These are phyloP conservation scores for Holacanthella duospinosa DNA, from an alignment of 2,888 invertebrate genomes.

Conservation along the genomic window DNA sequence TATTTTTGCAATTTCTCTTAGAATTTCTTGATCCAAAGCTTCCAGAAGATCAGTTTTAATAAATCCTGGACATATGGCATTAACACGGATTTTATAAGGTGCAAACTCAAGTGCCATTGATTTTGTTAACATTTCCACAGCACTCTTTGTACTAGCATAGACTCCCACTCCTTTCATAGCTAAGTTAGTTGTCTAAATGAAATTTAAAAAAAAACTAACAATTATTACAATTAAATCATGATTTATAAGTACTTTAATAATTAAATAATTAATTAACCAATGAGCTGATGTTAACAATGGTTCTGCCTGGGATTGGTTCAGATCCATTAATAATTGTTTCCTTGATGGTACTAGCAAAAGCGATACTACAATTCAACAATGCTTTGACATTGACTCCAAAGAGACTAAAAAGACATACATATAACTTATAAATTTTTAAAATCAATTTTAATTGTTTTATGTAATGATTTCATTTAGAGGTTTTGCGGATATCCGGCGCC, in stretches of 20 bases:
- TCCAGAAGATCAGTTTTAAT: background rate
- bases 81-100: background rate
- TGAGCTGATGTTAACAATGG: constrained; percentile 85
- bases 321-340: background rate
- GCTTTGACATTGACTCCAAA: constrained; percentile 70
- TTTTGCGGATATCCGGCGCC: too few relatives aligned
- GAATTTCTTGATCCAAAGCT: background rate
- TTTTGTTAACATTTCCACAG: background rate
- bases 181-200: too few relatives aligned
- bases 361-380: constrained; percentile 71
- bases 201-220: too few relatives aligned
- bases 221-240: too few relatives aligned
- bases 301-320: constrained; percentile 44
- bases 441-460: background rate
- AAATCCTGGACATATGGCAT: background rate
- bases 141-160: background rate
- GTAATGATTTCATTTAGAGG: background rate
- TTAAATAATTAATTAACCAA: constrained; percentile 49
- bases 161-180: too few relatives aligned
- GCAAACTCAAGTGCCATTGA: background rate
- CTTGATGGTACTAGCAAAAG: constrained; percentile 60
- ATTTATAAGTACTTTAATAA: too few relatives aligned
- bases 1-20: background rate
- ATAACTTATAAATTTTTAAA: background rate
- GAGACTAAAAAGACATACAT: constrained; percentile 38